Percentiles rank a stretch among this genome's conserved stretches.
These are phyloP conservation scores for Apogon talboti DNA, from an alignment of 2,797 vertebrate genomes.

Conservation along the genomic window DNA sequence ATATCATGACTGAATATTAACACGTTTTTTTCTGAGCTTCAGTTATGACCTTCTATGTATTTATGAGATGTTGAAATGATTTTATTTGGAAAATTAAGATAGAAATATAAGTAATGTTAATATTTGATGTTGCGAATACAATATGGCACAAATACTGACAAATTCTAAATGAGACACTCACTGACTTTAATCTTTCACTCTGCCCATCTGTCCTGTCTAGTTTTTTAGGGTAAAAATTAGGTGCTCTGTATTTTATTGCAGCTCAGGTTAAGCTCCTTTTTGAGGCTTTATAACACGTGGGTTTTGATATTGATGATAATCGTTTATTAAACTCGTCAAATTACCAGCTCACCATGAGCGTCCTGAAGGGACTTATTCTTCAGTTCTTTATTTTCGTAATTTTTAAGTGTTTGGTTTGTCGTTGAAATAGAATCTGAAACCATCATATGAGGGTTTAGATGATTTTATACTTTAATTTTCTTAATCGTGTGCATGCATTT, in stretches of 20 bases:
- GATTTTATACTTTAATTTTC: too few species aligned
- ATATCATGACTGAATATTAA: background rate
- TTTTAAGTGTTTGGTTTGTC: constrained; percentile 1
- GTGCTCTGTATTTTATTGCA: too few species aligned
- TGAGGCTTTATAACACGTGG: too few species aligned
- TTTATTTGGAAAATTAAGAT: constrained; percentile 5
- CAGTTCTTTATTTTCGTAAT: background rate
- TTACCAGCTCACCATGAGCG: background rate
- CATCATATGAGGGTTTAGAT: too few species aligned
- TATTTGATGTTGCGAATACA: background rate
- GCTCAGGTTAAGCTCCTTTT: too few species aligned
- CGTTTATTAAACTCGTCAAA: background rate
- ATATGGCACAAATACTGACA: background rate
- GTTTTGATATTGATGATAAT: background rate
- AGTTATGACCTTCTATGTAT: too few species aligned
- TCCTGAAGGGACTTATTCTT: background rate
- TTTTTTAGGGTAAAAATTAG: background rate
- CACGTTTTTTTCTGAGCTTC: background rate
- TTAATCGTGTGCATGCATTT: too few species aligned
- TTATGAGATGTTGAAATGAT: background rate
- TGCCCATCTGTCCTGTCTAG: background rate
- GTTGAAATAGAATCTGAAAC: background rate
- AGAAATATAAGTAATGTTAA: background rate
- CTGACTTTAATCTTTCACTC: background rate
- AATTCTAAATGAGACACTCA: background rate